A percentile compares a stretch with the other conserved stretches of the same genome.
Evolutionary conservation across 2,113 vertebrate genomes (phyloP).

Genomic region (Callorhinus ursinus): DNA sequence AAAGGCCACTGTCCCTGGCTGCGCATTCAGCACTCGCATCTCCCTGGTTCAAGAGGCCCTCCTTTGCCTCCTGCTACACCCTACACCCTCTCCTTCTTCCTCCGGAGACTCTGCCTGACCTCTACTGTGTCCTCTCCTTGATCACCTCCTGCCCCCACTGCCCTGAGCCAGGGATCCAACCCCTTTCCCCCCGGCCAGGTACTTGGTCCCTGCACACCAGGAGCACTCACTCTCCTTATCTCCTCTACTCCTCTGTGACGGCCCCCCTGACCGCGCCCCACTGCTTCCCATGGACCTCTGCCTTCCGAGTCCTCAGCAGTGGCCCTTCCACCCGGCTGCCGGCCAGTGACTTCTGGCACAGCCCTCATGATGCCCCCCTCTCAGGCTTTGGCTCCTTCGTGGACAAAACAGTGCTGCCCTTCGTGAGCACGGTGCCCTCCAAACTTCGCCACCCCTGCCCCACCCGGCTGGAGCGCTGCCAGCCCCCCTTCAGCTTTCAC

Average conservation of each 20-base stretch:
- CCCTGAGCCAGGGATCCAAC: neutral
- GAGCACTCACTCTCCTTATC: neutral
- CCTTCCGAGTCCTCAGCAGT: neutral
- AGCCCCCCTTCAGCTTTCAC: conserved; percentile 86
- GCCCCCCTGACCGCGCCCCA: neutral
- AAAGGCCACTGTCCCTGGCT: neutral
- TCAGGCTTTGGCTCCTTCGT: conserved; percentile 92
- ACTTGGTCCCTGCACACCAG: neutral
- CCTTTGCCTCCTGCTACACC: neutral
- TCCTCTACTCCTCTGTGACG: neutral
- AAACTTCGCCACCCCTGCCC: conserved; percentile 86
- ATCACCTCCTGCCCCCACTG: neutral
- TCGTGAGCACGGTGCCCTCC: conserved; percentile 83
- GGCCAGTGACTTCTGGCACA: neutral
- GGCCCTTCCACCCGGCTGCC: neutral
- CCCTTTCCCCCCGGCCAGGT: neutral
- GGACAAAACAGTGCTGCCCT: conserved; percentile 89
- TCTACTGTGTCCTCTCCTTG: neutral
- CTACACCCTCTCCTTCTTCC: too few species aligned
- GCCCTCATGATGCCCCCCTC: neutral
- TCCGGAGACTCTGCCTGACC: neutral
- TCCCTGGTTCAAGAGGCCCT: neutral
- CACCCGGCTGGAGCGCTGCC: conserved; percentile 80
- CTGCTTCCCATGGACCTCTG: too few species aligned
- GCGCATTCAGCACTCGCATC: neutral